Percentiles rank a stretch among this genome's conserved stretches.
phyloP scores from a whole-genome alignment of 2,888 invertebrate genomes.

The Fissipunctia ypsillon region DNA sequence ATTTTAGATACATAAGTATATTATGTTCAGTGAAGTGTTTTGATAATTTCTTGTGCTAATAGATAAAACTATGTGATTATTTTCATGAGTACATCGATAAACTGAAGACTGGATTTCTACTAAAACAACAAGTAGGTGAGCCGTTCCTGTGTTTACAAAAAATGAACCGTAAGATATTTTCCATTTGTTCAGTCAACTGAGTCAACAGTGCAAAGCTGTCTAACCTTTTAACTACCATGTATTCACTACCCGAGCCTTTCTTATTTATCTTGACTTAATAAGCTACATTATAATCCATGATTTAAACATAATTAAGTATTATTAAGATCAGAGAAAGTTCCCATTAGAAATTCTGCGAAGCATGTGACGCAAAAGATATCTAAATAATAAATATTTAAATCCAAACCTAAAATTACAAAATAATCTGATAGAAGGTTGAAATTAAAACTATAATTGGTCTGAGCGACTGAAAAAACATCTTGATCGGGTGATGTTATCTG shows the following conservation, averaged over 20 bases:
- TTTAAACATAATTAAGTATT: background rate
- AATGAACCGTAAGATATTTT: background rate
- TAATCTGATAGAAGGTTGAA: background rate
- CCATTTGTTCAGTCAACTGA: background rate
- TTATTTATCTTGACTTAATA: background rate
- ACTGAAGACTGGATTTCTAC: conserved; percentile 67
- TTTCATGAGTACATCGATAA: conserved; percentile 55
- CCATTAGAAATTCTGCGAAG: conserved; percentile 11
- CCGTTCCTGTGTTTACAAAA: conserved; percentile 28
- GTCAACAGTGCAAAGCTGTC: background rate
- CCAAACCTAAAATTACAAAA: background rate
- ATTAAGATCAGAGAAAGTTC: background rate
- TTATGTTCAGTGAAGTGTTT: conserved; percentile 86
- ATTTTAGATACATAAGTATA: conserved; percentile 77
- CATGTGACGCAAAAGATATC: background rate
- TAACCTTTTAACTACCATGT: background rate
- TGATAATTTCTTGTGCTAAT: conserved; percentile 76
- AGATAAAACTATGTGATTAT: conserved; percentile 72
- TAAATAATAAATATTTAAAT: background rate
- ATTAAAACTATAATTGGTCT: background rate
- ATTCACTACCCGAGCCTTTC: background rate
- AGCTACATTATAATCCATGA: background rate
- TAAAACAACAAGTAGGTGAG: conserved; percentile 59
- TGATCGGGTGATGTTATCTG: background rate
- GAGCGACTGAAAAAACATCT: background rate